These are phyloP conservation scores for Gymnogyps californianus DNA, from an alignment of 2,113 vertebrate genomes.

Conservation along the genomic window DNA sequence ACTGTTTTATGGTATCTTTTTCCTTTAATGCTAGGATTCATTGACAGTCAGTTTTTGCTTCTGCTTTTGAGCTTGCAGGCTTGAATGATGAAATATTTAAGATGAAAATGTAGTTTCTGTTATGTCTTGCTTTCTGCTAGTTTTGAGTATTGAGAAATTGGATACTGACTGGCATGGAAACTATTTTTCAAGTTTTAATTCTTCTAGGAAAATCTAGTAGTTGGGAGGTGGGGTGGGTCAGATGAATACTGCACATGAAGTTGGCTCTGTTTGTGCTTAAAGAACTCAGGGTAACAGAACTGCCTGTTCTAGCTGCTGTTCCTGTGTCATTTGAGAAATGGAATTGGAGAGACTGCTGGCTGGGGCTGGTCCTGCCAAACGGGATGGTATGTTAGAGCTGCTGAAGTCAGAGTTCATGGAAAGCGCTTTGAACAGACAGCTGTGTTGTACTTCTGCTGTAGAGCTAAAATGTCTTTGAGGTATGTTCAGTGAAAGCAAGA, in stretches of 20 bases:
- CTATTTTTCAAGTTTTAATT: background rate
- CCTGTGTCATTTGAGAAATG: slow-evolving; percentile 19
- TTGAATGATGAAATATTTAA: background rate
- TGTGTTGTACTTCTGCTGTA: background rate
- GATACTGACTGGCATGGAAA: background rate
- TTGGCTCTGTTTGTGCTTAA: background rate
- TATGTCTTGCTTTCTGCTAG: background rate
- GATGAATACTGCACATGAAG: background rate
- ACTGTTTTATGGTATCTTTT: background rate
- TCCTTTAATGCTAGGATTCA: background rate
- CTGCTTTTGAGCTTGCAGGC: background rate
- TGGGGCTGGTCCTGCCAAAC: background rate
- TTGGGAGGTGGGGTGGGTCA: background rate
- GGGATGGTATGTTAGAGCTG: background rate
- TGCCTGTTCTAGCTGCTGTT: slow-evolving; percentile 5
- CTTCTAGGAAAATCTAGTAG: background rate
- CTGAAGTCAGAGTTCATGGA: background rate
- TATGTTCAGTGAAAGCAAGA: background rate
- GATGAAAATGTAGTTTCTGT: background rate
- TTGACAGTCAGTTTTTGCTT: background rate
- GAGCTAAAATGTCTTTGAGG: background rate
- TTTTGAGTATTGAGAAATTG: background rate
- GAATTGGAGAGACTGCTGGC: background rate
- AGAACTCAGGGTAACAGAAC: background rate
- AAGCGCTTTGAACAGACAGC: background rate